These are phyloP conservation scores for Belgica antarctica DNA, from an alignment of 2,888 invertebrate genomes.

Conservation along the genomic window DNA sequence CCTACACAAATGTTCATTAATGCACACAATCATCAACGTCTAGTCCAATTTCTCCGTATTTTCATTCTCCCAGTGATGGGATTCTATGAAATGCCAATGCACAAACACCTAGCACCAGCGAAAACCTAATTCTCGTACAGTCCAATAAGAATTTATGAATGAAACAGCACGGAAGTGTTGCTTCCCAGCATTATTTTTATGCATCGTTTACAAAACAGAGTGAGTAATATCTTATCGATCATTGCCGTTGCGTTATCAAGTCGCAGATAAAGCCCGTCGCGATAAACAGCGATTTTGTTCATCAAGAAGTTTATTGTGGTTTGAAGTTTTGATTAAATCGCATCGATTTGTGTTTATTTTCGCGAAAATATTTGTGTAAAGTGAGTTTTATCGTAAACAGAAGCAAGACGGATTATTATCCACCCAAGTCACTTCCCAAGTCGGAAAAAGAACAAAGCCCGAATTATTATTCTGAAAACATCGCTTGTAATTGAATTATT, in stretches of 20 bases:
- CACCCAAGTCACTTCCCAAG: too few relatives aligned
- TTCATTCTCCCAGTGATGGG: too few relatives aligned
- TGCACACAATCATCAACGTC: too few relatives aligned
- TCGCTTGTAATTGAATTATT: too few relatives aligned
- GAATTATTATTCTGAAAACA: too few relatives aligned
- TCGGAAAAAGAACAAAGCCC: too few relatives aligned
- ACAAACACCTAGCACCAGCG: not conserved
- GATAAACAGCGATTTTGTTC: not conserved
- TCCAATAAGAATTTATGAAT: conserved; percentile 10
- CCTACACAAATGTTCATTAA: too few relatives aligned
- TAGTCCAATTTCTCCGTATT: too few relatives aligned
- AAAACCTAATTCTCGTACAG: not conserved
- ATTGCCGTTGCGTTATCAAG: not conserved
- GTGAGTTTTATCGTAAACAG: too few relatives aligned
- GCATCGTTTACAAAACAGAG: not conserved
- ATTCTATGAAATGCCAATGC: too few relatives aligned
- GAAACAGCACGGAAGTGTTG: not conserved
- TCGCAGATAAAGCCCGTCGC: not conserved
- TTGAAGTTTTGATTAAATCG: not conserved
- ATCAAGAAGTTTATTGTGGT: too few relatives aligned
- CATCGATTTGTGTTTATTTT: conserved; percentile 4
- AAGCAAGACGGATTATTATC: too few relatives aligned
- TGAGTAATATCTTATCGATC: conserved; percentile 11
- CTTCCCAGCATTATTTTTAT: not conserved
- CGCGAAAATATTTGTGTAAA: not conserved